Base-by-base conservation (phyloP, 1,140 invertebrate genomes). In the Danaus melanippus region DNA sequence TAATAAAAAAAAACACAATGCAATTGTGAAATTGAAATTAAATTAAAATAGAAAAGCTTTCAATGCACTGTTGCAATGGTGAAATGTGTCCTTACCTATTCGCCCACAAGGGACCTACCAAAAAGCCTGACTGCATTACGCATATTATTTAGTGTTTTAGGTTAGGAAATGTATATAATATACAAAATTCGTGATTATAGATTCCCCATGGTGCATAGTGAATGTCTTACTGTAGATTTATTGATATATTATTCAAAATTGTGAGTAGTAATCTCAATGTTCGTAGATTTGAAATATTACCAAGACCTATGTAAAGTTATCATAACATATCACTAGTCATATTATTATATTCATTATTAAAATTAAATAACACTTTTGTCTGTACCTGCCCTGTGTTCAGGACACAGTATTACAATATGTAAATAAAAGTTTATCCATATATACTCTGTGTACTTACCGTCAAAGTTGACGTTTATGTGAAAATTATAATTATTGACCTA, bases 311-410 rank as follows among this genome's bases (percentile, higher is more conserved):
- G 70, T 79, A 76, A 69, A 79, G 76, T 83, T 81, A 83, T 83
- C 76, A 68, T 77, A 71, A 80, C 82, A 85, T 85, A 85, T 85
- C 82, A 81, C 82, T 85, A 85, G 82, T 85, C 82, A 85, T 79
- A 66, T 67, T 66, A 62, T 64, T 46, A 65, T 66, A 69, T 62
- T 66, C 69, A 69, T 64, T 54, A 44, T 53, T 69, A 60, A 64
- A 65, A 59, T 51, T 56, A 61, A 59, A 70, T 61, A 71, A 70
- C 65, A 84, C 64, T 77, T 32, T 64, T 66, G 53, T 54, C 72
- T 58, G 82, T 85, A 85, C 82, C 82, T 85, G 79, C 74, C 79
- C 78, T 85, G 82, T 78, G 74, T 83, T 83, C 78, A 83, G 82
- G 79, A 82, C 50, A 64, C 76, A 76, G 71, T 73, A 78, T 81